Conservation (phyloP, 2,113 vertebrate genomes). For the Ariopsis seemanni region DNA sequence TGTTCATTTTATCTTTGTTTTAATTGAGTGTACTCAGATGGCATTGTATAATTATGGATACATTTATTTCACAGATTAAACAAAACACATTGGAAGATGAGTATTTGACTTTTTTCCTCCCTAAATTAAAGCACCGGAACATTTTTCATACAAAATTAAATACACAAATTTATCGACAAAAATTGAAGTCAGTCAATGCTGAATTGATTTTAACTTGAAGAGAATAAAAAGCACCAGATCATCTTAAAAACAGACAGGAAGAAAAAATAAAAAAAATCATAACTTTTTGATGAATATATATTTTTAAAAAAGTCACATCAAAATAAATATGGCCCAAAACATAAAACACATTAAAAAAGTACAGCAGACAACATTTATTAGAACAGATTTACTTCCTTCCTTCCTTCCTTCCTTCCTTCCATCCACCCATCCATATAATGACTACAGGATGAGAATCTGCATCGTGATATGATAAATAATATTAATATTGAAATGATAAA, state of each 20-base stretch:
- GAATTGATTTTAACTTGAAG: neutral
- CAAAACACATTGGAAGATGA: conserved; percentile 64
- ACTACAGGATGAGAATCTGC: neutral
- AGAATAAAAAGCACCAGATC: conserved; percentile 13
- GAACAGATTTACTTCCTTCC: neutral
- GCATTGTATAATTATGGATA: conserved; percentile 49
- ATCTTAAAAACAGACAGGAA: neutral
- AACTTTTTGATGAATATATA: conserved; percentile 25
- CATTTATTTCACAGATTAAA: conserved; percentile 72
- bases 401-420: neutral
- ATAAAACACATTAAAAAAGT: conserved; percentile 2
- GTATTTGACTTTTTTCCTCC: conserved; percentile 54
- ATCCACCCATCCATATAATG: neutral
- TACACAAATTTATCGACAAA: neutral
- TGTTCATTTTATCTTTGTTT: conserved; percentile 54
- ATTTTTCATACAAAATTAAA: conserved; percentile 44
- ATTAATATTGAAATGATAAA: conserved; percentile 3
- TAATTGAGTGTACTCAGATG: conserved; percentile 59
- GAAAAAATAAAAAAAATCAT: neutral
- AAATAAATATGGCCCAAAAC: conserved; percentile 25
- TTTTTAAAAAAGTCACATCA: neutral
- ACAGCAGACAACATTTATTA: neutral
- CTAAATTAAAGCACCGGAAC: conserved; percentile 37
- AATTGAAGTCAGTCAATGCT: neutral
- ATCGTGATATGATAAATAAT: neutral